Evolutionary conservation across 2,888 invertebrate genomes (phyloP).

Genomic region (Parnassius smintheus): DNA sequence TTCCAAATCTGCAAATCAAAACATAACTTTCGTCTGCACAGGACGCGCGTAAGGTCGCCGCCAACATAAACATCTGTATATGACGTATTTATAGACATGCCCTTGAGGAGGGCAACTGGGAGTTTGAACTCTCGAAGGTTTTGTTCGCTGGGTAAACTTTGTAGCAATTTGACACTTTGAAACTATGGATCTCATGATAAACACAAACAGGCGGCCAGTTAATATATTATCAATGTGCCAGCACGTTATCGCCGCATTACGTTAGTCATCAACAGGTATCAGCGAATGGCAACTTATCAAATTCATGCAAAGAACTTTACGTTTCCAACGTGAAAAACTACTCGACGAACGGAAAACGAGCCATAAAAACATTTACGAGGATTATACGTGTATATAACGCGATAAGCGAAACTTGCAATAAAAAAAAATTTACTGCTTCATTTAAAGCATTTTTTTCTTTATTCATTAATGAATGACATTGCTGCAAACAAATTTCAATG

Average conservation of each 20-base stretch:
- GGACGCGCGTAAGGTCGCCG: conserved; percentile 34
- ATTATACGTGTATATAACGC: background rate
- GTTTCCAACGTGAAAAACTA: conserved; percentile 6
- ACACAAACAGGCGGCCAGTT: background rate
- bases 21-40: conserved; percentile 1
- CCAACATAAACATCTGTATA: conserved; percentile 42
- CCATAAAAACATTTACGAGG: conserved; percentile 16
- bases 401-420: conserved; percentile 7
- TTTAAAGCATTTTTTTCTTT: too few species aligned
- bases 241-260: conserved; percentile 1
- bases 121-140: conserved; percentile 34
- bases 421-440: too few species aligned
- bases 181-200: conserved; percentile 11
- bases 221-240: background rate
- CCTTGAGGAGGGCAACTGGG: conserved; percentile 63
- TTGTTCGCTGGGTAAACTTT: conserved; percentile 8
- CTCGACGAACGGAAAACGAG: conserved; percentile 3
- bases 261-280: conserved; percentile 8
- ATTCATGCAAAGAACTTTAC: background rate
- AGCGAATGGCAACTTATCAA: conserved; percentile 4
- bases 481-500: conserved; percentile 34
- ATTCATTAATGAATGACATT: too few species aligned
- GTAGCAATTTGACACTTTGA: conserved; percentile 3
- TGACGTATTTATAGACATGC: conserved; percentile 55
- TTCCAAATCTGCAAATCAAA: conserved; percentile 1